Percentiles rank a stretch among this genome's conserved stretches.
These are phyloP conservation scores for Bambusicola thoracicus DNA, from an alignment of 2,113 vertebrate genomes.

Conservation along the genomic window DNA sequence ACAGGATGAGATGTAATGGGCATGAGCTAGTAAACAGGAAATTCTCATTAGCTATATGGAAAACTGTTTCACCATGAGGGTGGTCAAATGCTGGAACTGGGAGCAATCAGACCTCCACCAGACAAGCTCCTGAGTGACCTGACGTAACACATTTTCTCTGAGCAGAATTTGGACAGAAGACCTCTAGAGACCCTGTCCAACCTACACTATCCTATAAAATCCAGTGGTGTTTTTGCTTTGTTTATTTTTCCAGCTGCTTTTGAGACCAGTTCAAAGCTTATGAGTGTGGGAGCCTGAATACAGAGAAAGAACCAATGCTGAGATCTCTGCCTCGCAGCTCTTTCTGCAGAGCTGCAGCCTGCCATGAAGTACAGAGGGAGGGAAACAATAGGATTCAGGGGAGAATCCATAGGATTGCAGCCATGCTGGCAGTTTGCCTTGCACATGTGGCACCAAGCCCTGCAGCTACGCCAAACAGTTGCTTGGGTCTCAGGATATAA, in stretches of 20 bases:
- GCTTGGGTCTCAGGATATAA: background rate
- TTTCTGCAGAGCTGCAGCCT: background rate
- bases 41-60: background rate
- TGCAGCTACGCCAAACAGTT: background rate
- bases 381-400: background rate
- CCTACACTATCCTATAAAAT: accelerated
- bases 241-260: background rate
- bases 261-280: background rate
- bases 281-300: background rate
- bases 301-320: background rate
- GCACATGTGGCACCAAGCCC: background rate
- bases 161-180: background rate
- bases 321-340: background rate
- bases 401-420: background rate
- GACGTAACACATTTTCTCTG: background rate
- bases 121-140: background rate
- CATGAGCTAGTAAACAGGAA: slow-evolving; percentile 43
- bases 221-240: background rate
- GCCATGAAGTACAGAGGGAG: background rate
- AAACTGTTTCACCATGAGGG: background rate
- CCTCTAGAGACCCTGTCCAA: background rate
- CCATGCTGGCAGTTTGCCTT: background rate
- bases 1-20: slow-evolving; percentile 31
- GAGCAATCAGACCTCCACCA: background rate
- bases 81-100: background rate